Evolutionary conservation across 2,888 invertebrate genomes (phyloP).

Genomic region (Patella caerulea): DNA sequence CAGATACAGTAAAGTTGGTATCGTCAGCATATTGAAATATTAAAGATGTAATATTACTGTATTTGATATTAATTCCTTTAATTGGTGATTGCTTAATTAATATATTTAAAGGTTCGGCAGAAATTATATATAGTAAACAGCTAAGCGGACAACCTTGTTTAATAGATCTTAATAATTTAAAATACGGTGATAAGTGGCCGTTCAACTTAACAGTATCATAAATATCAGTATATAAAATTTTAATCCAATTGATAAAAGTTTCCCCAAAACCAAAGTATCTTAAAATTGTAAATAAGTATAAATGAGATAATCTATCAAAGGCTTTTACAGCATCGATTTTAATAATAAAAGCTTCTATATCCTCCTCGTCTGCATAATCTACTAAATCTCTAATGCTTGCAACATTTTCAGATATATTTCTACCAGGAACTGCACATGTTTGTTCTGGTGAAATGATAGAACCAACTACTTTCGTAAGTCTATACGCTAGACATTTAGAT

Average conservation of each 20-base stretch:
- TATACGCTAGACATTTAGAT: conserved; percentile 38
- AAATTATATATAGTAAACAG: neutral
- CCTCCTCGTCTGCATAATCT: conserved; percentile 41
- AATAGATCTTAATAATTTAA: neutral
- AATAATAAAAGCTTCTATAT: conserved; percentile 36
- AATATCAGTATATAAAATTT: conserved; percentile 20
- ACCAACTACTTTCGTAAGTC: conserved; percentile 32
- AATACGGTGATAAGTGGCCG: conserved; percentile 31
- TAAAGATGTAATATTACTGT: conserved; percentile 1
- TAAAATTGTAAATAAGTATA: conserved; percentile 32
- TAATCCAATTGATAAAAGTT: conserved; percentile 16
- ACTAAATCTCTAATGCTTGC: conserved; percentile 38
- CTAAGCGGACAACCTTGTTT: neutral
- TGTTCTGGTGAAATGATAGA: conserved; percentile 37
- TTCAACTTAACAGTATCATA: conserved; percentile 39
- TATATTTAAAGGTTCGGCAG: neutral
- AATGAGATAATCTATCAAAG: conserved; percentile 43
- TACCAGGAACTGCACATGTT: conserved; percentile 42
- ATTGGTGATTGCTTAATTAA: neutral
- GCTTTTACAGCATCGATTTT: conserved; percentile 47
- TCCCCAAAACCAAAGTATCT: conserved; percentile 13
- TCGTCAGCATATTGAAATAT: neutral
- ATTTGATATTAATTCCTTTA: neutral
- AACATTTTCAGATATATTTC: conserved; percentile 44
- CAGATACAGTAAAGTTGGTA: neutral